Evolutionary conservation across 2,113 vertebrate species (phyloP).

Genomic region (Cinclus mexicanus): DNA sequence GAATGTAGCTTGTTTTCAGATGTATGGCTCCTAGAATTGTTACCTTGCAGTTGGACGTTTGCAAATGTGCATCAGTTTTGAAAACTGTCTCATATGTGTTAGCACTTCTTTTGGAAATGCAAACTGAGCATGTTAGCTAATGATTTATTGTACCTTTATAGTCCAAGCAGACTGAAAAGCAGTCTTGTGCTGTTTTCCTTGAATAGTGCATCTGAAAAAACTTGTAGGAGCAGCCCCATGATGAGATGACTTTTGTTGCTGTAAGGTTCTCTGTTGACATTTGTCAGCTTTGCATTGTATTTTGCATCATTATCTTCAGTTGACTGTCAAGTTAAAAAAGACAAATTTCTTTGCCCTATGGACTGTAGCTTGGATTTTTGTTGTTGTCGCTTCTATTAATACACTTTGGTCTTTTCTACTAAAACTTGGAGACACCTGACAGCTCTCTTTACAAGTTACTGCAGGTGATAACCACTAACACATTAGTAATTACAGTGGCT

Average conservation of each 20-base stretch:
- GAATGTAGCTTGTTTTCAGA: constrained; percentile 11
- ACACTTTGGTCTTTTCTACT: not conserved
- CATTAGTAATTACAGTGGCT: not conserved
- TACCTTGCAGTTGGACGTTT: constrained; percentile 7
- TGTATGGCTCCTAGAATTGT: not conserved
- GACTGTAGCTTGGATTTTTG: not conserved
- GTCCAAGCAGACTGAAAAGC: not conserved
- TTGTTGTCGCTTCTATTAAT: not conserved
- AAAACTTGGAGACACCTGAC: not conserved
- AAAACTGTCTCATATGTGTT: not conserved
- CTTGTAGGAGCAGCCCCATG: not conserved
- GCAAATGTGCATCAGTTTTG: not conserved
- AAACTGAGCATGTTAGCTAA: not conserved
- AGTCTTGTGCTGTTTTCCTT: constrained; percentile 11
- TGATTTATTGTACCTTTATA: not conserved
- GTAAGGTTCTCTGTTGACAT: not conserved
- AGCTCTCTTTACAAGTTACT: not conserved
- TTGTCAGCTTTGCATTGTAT: not conserved
- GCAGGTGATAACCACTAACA: constrained; percentile 6
- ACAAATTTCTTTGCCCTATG: not conserved
- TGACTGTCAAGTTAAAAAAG: not conserved
- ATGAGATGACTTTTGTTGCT: not conserved
- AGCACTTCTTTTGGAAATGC: not conserved
- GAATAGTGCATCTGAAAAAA: not conserved
- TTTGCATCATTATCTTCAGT: not conserved